Evolutionary conservation across 2,888 invertebrate species (phyloP), one percentile per base, ranked within the genome.

Genomic region (Herminia tarsipennalis): DNA sequence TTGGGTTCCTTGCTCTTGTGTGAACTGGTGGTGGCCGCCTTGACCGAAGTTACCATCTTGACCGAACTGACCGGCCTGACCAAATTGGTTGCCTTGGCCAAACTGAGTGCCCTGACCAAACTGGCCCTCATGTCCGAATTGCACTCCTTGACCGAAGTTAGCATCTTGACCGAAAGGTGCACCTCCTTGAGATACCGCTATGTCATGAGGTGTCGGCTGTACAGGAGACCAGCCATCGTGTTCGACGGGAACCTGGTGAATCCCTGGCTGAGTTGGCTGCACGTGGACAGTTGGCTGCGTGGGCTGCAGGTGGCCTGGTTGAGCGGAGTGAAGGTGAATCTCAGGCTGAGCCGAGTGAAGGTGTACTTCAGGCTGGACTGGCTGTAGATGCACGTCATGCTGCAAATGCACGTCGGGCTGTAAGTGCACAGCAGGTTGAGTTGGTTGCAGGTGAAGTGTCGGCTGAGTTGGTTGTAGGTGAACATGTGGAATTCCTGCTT

Each of bases 151-250:
- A n/a, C 29, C 41, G 33, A 55, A 61, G 24, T 36, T 44, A 3
- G 22, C 32, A 3, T 56, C 59, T 13, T 65, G 65, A 2, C 73
- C 76, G 28, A 70, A 74, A 21, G 80, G 76, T 1, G 50, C 66
- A 3, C 76, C 81, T 1, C 73, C 69, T 13, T 71, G 66, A 9
- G 54, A 34, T 2, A 70, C 56, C 1, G 64, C 57, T 2, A 71
- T 36, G 14, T 86, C 83, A 18, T 78, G 77, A 1, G 79, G 64
- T 13, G 82, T 80, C 0, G 80, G 24, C 1, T 82, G 74, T n/a
- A 90, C 83, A 1, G 90, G 90, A 1, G 88, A 82, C 90, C 90
- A 90, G 3, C 89, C 90, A 8, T 88, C 77, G 54, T 84, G 81
- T 22, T 89, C 88, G n/a, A 65, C 36, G 0, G 65, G 40, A n/a